Conservation (phyloP, 1,140 invertebrate genomes). For the Babylonia areolata region DNA sequence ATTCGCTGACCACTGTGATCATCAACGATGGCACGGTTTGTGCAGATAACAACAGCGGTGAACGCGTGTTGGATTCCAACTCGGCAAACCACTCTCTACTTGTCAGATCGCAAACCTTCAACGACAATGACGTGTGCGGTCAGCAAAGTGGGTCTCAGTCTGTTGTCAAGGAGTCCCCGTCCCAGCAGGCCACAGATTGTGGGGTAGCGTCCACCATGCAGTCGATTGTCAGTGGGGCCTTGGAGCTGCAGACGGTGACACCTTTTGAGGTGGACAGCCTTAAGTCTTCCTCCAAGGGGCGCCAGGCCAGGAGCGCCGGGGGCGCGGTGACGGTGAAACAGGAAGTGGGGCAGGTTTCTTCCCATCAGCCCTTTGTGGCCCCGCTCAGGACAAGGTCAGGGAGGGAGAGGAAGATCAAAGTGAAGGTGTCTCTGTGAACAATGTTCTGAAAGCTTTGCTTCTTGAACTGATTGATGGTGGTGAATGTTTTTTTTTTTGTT, state of each 20-base stretch:
- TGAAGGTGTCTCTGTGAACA: not conserved
- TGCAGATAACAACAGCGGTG: too few relatives aligned
- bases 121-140: not conserved
- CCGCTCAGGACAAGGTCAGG: slow-evolving; percentile 34
- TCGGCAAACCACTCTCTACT: too few relatives aligned
- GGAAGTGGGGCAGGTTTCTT: not conserved
- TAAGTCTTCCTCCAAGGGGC: not conserved
- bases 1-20: not conserved
- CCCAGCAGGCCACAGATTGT: not conserved
- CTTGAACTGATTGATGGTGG: too few relatives aligned
- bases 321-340: not conserved
- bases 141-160: not conserved
- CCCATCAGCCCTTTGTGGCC: not conserved
- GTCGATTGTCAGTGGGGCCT: not conserved
- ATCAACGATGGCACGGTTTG: not conserved
- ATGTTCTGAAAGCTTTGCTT: too few relatives aligned
- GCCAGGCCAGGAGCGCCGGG: too few relatives aligned
- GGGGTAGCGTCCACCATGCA: slow-evolving; percentile 8
- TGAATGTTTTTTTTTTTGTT: too few relatives aligned
- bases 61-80: not conserved
- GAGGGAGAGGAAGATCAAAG: slow-evolving; percentile 30
- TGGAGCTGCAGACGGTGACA: not conserved
- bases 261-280: not conserved
- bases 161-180: not conserved
- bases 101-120: too few relatives aligned